phyloP scores from a whole-genome alignment of 2,797 vertebrate species.

The Streptopelia turtur region DNA sequence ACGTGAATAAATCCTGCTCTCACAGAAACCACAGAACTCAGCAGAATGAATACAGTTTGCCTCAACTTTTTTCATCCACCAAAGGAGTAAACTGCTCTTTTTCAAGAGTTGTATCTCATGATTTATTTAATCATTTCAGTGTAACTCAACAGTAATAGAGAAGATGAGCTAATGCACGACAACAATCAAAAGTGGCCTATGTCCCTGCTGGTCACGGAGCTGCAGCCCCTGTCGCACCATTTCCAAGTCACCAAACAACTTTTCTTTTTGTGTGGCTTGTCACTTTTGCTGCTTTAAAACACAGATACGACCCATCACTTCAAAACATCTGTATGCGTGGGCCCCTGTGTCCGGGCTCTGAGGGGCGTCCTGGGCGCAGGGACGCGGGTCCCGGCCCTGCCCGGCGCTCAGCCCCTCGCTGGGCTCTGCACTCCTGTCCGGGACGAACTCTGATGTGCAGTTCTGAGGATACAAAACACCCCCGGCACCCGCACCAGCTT shows the following conservation, averaged over 20 bases:
- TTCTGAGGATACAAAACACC: neutral
- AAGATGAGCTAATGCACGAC: neutral
- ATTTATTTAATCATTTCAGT: neutral
- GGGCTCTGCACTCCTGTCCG: neutral
- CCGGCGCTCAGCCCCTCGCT: neutral
- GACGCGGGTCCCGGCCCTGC: rapidly evolving
- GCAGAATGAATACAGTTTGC: neutral
- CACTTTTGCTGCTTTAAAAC: neutral
- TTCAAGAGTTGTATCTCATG: neutral
- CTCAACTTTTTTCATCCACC: neutral
- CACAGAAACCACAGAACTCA: neutral
- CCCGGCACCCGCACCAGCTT: neutral
- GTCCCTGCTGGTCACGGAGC: neutral
- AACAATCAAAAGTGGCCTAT: neutral
- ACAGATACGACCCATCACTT: rapidly evolving
- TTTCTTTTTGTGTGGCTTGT: neutral
- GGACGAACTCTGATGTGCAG: neutral
- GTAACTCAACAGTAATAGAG: neutral
- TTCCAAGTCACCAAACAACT: neutral
- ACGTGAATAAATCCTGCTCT: neutral
- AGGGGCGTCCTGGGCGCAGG: too few species aligned
- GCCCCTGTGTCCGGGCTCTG: rapidly evolving
- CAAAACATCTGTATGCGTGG: neutral
- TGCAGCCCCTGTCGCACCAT: neutral
- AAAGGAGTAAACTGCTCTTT: neutral